Evolutionary conservation across 2,113 vertebrate genomes (phyloP).

Genomic region (Ahaetulla prasina): DNA sequence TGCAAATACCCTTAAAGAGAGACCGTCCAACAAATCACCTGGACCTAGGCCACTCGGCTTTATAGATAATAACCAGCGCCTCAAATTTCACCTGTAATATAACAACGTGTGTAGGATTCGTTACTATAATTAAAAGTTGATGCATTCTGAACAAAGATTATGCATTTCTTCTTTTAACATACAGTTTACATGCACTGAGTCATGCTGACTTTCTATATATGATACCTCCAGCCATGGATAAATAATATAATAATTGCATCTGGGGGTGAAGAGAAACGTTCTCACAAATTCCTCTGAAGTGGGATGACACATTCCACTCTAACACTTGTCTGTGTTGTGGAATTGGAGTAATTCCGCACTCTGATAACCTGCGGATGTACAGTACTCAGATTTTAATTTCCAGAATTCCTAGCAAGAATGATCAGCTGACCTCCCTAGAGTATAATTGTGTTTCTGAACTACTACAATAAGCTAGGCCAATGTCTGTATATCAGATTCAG

Average conservation of each 20-base stretch:
- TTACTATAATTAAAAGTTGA: neutral
- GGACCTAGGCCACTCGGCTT: neutral
- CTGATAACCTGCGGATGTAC: neutral
- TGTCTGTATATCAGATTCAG: neutral
- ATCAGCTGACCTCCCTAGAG: neutral
- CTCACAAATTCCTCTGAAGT: neutral
- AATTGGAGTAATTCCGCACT: neutral
- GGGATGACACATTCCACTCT: neutral
- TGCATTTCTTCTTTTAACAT: no score
- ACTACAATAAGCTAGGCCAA: neutral
- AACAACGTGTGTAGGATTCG: neutral
- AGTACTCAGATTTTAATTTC: neutral
- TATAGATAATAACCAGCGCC: neutral
- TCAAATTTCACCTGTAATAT: neutral
- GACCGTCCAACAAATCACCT: neutral
- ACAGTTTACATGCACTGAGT: neutral
- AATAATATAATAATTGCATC: neutral
- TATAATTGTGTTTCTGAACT: neutral
- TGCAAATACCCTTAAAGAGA: neutral
- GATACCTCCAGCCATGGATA: neutral
- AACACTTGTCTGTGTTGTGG: neutral
- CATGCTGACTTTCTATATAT: neutral
- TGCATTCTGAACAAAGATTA: neutral
- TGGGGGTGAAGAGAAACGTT: neutral
- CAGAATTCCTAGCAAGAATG: neutral